Conservation (phyloP, 2,888 invertebrate genomes). For the Phortica okadai region DNA sequence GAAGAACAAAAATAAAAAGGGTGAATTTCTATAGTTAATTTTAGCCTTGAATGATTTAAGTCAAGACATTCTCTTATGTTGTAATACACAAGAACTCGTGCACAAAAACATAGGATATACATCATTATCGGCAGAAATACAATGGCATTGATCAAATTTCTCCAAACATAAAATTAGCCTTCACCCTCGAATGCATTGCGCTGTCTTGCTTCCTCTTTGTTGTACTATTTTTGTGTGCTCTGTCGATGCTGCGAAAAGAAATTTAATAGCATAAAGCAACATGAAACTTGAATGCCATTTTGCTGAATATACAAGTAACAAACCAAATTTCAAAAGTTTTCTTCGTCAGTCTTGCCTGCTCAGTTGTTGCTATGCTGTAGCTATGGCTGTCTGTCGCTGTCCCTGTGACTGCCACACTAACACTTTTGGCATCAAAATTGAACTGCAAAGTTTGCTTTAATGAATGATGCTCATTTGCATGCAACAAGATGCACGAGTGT, state of each 20-base stretch:
- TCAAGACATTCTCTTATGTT: background rate
- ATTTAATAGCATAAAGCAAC: background rate
- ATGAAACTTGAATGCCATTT: slow-evolving; percentile 12
- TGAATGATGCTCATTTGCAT: slow-evolving; percentile 24
- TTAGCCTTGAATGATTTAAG: background rate
- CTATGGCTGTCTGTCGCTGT: background rate
- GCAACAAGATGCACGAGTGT: slow-evolving; percentile 26
- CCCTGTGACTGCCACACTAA: slow-evolving; percentile 30
- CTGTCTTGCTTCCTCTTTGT: background rate
- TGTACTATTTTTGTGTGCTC: background rate
- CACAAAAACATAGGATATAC: too few relatives aligned
- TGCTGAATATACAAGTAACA: background rate
- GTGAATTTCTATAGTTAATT: background rate
- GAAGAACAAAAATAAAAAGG: background rate
- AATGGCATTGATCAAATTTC: background rate
- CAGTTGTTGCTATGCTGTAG: background rate
- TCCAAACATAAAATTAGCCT: slow-evolving; percentile 8
- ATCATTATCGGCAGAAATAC: background rate
- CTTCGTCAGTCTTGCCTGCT: background rate
- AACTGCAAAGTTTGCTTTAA: slow-evolving; percentile 8
- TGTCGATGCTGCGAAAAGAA: background rate
- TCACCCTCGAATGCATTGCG: background rate
- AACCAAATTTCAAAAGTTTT: background rate
- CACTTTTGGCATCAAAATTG: slow-evolving; percentile 18
- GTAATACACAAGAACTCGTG: background rate